These are phyloP conservation scores for Neomorphus geoffroyi DNA, from an alignment of 2,797 vertebrate genomes.

Conservation along the genomic window DNA sequence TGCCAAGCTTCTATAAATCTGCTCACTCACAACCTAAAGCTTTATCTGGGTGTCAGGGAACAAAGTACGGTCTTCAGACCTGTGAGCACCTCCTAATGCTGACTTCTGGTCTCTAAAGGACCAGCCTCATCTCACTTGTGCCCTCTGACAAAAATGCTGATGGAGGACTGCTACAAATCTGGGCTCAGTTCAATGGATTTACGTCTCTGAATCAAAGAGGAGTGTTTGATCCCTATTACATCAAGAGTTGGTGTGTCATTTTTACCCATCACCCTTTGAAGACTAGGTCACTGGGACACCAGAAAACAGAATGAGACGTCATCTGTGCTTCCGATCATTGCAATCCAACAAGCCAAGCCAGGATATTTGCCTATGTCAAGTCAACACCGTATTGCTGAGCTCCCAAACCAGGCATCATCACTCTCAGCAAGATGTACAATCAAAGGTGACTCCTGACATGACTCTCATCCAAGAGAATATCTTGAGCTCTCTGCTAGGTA, in stretches of 20 bases:
- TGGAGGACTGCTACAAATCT: not conserved
- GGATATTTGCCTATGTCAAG: not conserved
- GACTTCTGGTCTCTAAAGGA: not conserved
- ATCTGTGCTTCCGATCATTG: not conserved
- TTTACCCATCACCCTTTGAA: not conserved
- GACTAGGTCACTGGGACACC: not conserved
- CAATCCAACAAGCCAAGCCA: not conserved
- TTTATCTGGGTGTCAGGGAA: not conserved
- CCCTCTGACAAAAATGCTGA: not conserved
- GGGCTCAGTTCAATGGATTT: not conserved
- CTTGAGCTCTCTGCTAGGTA: not conserved
- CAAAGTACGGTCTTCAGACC: not conserved
- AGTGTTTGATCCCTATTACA: not conserved
- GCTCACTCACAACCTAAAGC: not conserved
- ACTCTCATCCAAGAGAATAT: not conserved
- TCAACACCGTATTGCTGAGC: not conserved
- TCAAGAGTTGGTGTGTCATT: not conserved
- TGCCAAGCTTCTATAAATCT: not conserved
- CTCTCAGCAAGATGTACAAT: rapidly evolving
- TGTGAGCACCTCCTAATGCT: not conserved
- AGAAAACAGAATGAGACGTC: not conserved
- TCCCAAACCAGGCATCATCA: not conserved
- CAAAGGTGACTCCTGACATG: not conserved
- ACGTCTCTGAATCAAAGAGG: not conserved
- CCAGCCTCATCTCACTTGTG: not conserved